These are phyloP conservation scores for roundworm (Caenorhabditis elegans) DNA, from an alignment of 1,140 invertebrate genomes.

Conservation along the genomic window WBcel235 BX284605.5:9514501-9515000, in stretches of 20 bases:
- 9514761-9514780: background rate
- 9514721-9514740: background rate
- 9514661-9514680: background rate
- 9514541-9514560: background rate
- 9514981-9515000: constrained; percentile 7
- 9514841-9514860: background rate
- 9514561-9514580: background rate
- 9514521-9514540: background rate
- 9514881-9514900: background rate
- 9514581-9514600: background rate
- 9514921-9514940: background rate
- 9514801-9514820: background rate
- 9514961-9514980: background rate
- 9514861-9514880: constrained; percentile 25
- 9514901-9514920: background rate
- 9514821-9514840: constrained; percentile 17
- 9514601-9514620: background rate
- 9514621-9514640: background rate
- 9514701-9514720: background rate
- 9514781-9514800: background rate
- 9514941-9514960: constrained; percentile 30
- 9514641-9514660: background rate
- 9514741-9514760: background rate
- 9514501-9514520: background rate
- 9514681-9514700: background rate